A percentile compares a stretch with the other conserved stretches of the same genome.
Conservation (phyloP, 1,140 invertebrate species). For the Drosophila pseudoobscura region DNA sequence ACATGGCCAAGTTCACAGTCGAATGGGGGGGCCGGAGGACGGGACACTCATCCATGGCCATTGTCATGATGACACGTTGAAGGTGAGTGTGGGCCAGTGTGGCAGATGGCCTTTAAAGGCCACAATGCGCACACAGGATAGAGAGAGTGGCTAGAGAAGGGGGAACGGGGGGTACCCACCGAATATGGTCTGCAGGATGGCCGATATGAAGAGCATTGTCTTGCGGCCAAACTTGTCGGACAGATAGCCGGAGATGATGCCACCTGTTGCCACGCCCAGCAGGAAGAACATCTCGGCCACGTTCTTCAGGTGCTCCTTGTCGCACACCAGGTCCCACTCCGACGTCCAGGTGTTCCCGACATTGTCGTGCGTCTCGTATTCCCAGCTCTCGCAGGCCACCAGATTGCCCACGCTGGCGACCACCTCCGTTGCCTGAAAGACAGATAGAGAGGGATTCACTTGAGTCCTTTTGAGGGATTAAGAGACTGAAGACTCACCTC, state of each 20-base stretch:
- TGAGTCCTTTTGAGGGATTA: neutral
- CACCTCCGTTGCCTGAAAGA: conserved; percentile 35
- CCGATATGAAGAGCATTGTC: conserved; percentile 88
- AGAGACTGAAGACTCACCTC: conserved; percentile 31
- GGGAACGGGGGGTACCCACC: conserved; percentile 76
- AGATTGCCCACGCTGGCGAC: conserved; percentile 34
- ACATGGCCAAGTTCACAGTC: conserved; percentile 59
- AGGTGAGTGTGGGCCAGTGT: neutral
- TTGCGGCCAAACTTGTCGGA: conserved; percentile 92
- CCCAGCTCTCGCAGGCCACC: conserved; percentile 86
- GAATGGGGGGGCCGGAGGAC: conserved; percentile 29
- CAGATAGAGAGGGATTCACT: too few species aligned
- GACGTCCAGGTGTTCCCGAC: conserved; percentile 86
- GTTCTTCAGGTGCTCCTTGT: conserved; percentile 86
- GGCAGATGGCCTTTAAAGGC: conserved; percentile 18
- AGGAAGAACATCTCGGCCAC: conserved; percentile 89
- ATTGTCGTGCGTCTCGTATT: conserved; percentile 86
- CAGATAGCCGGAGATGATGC: conserved; percentile 88
- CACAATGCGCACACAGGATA: conserved; percentile 2
- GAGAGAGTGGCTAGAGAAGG: too few species aligned
- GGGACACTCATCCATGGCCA: conserved; percentile 42
- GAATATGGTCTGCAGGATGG: conserved; percentile 87
- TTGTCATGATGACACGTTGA: conserved; percentile 50
- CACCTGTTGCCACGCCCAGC: conserved; percentile 87
- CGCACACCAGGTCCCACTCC: conserved; percentile 88